These are phyloP conservation scores for Tapera naevia DNA, from an alignment of 2,797 vertebrate genomes.

Conservation along the genomic window DNA sequence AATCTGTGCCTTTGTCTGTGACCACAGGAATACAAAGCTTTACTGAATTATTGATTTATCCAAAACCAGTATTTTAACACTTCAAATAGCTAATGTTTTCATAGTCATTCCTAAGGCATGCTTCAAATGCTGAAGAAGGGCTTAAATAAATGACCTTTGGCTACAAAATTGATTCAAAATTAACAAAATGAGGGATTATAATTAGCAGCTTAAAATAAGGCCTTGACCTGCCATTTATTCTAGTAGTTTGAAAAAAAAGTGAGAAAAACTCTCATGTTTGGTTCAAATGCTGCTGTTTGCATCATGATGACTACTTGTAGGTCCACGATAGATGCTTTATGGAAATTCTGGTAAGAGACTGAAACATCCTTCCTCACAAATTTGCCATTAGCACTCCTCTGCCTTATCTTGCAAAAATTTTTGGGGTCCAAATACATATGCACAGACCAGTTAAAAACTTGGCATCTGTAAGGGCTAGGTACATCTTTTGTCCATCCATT, in stretches of 20 bases:
- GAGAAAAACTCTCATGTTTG: not conserved
- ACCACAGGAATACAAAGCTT: not conserved
- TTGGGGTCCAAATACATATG: not conserved
- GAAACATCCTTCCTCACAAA: not conserved
- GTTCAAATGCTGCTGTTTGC: not conserved
- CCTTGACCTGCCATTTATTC: not conserved
- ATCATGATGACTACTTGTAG: not conserved
- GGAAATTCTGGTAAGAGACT: not conserved
- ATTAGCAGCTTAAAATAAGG: not conserved
- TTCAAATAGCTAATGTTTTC: not conserved
- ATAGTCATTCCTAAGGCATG: not conserved
- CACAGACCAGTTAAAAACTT: not conserved
- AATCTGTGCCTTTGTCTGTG: not conserved
- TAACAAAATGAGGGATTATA: not conserved
- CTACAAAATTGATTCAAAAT: not conserved
- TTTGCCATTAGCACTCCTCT: not conserved
- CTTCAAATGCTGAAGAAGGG: not conserved
- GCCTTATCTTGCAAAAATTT: not conserved
- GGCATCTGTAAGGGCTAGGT: not conserved
- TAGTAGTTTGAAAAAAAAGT: not conserved
- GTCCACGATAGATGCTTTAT: not conserved
- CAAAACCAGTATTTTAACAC: not conserved
- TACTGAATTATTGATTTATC: not conserved
- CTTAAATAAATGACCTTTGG: not conserved
- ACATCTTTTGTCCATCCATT: not conserved